Evolutionary conservation across 2,113 vertebrate genomes (phyloP), one percentile per base, ranked within the genome.

Genomic region (Cyprinodon brontotheroides): DNA sequence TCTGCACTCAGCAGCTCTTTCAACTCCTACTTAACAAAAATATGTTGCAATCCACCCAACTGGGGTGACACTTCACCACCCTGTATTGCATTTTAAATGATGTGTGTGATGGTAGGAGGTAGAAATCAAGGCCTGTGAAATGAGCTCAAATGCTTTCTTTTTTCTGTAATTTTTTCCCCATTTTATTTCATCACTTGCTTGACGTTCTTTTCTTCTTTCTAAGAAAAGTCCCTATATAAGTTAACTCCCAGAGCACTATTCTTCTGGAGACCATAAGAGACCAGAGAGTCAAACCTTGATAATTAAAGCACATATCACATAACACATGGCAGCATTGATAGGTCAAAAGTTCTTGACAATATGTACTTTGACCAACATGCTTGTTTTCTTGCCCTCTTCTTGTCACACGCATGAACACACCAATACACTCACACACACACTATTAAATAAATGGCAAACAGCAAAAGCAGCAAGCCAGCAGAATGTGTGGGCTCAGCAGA

Each of bases 1-100:
- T 92, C 86, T 92, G 91, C 87, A 88, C 83, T 92, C 89, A 90
- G 90, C 90, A 90, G 84, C 87, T 93, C 88, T 93, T 93, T 90
- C 80, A 89, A 83, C 80, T 88, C 79, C 89, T 89, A 83, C 89
- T 91, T 87, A 77, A 74, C 73, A 90, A 81, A 86, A 91, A 89
- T 86, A 81, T 89, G 89, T 88, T 89, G 85, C 91, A 92, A 93
- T 92, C 85, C 81, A 80, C 62, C 74, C 81, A 86, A 92, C 84
- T 78, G 80, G 85, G 80, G 81, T 84, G 87, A 89, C 81, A 93
- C 82, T 79, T 78, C 67, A 86, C 78, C 82, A 82, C 60, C 84
- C 70, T 67, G 41, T 50, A 65, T 57, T 66, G 57, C 45, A 74
- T 41, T 61, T 72, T 69, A 40, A 57, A 64, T 72, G n/a, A 68